Evolutionary conservation across 2,797 vertebrate species (phyloP).

Genomic region (Monodelphis domestica): DNA sequence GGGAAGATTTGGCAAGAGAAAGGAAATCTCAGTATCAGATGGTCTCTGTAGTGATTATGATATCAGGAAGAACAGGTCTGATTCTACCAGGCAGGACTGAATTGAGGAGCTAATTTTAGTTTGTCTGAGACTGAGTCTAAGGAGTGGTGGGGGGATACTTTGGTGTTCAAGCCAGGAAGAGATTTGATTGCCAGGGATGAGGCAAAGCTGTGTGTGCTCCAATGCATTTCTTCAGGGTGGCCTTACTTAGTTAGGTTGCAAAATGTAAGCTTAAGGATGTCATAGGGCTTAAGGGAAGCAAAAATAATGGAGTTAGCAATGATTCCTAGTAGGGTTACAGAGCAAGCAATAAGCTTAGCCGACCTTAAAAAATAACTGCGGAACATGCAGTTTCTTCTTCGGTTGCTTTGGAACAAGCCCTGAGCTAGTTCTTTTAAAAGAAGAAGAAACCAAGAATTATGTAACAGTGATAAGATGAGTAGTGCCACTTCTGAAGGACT

Average conservation of each 20-base stretch:
- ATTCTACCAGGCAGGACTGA: not conserved
- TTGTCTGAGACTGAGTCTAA: not conserved
- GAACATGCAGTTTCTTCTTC: not conserved
- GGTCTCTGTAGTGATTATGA: not conserved
- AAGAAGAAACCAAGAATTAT: not conserved
- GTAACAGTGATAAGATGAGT: not conserved
- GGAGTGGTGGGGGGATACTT: not conserved
- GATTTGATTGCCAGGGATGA: not conserved
- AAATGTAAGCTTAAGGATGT: not conserved
- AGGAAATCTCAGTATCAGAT: not conserved
- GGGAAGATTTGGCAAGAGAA: not conserved
- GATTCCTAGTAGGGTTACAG: not conserved
- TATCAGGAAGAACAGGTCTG: not conserved
- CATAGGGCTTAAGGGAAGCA: not conserved
- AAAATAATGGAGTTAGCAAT: not conserved
- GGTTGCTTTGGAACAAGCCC: slow-evolving; percentile 18
- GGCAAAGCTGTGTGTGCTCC: rapidly evolving
- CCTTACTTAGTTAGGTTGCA: not conserved
- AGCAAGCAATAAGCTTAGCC: not conserved
- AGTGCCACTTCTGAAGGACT: not conserved
- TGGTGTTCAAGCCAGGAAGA: not conserved
- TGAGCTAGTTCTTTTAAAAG: not conserved
- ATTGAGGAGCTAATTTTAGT: not conserved
- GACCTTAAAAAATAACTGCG: not conserved
- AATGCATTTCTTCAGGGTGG: not conserved